Base-by-base conservation (phyloP, 2,113 vertebrate species). In the Arvicanthis niloticus region DNA sequence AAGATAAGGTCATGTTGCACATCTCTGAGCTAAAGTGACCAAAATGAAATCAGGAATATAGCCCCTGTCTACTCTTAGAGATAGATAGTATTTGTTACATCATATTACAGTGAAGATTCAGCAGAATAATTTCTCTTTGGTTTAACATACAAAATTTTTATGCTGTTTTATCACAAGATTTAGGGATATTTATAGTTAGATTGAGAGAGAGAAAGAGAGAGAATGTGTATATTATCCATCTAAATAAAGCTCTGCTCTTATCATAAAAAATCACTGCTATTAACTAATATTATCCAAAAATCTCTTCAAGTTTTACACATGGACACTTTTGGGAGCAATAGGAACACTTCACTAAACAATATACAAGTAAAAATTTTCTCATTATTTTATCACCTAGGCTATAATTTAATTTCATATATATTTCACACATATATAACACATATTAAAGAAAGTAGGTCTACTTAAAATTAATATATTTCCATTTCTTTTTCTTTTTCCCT, bases 401-500 rank as follows among this genome's bases (percentile, higher is more conserved):
- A 84, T 62, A 89, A 89, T 29, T 67, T 81, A 51, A 91, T 48
- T 19, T 78, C 58, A 7, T 65, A 70, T 13, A 48, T 24, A 91
- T 48, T 19, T 78, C 58, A 7, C 58, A 70, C 17, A 56, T 19
- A 40, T 24, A 15, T 1, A 73, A 24, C 21, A 37, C 72, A 42
- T 65, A 2, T 76, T 85, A 48, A 92, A 37, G n/a, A 88, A 81
- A 75, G 40, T 34, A 73, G 60, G 67, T 34, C 5, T 86, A 81
- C 89, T 91, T 86, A n/a, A 93, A 87, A 90, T 45, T 37, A 94
- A 93, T 80, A 24, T 82, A 70, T 37, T 87, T 91, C 7, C 21
- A 13, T 26, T n/a, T 22, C 24, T 15, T 11, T 15, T 9, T 75
- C n/a, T 24, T 9, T 73, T n/a, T 22, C n/a, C 31, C 76, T 34